Base-by-base conservation (phyloP, 2,888 invertebrate genomes). In the Lasioglossum zephyrum region DNA sequence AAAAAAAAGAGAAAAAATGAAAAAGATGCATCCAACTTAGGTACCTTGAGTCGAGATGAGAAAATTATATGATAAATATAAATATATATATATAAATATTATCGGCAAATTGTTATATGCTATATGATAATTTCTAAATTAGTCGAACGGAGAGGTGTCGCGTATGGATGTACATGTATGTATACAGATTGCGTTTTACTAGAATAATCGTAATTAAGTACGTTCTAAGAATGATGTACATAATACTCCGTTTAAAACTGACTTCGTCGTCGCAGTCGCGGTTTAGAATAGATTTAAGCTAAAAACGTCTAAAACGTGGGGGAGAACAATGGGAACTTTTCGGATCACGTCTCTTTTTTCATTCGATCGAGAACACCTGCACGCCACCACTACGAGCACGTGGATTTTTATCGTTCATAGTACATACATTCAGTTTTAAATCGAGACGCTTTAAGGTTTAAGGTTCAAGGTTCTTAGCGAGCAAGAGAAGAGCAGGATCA, bases 101-200 rank as follows among this genome's bases (percentile, higher is more conserved):
- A 89, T 88, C 85, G 88, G 89, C 86, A 79, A 89, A 87, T 92
- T 91, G 91, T 92, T 92, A 92, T 92, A 93, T 90, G 91, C 91
- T 93, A 85, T 76, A 89, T 39, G 22, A 70, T 70, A n/a, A 94
- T 93, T 91, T 94, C 92, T 92, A 93, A 93, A 92, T 91, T 93
- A 92, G 91, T 91, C 77, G 63, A 88, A 82, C 66, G 76, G 77
- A 74, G 77, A 44, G 88, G 84, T 47, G 47, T 88, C 87, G 87
- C 91, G 69, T 69, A 90, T 92, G 89, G 89, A 90, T 92, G 90
- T 91, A 92, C 91, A 91, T 92, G 91, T 91, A 92, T 81, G 79
- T 79, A 86, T 79, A 82, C 69, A 82, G 85, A 91, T 31, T 49
- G 88, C 87, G 88, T 92, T 93, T 93, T 92, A 91, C 91, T 93